Conservation (phyloP, 1,140 invertebrate species). For the Brachionus rubens region DNA sequence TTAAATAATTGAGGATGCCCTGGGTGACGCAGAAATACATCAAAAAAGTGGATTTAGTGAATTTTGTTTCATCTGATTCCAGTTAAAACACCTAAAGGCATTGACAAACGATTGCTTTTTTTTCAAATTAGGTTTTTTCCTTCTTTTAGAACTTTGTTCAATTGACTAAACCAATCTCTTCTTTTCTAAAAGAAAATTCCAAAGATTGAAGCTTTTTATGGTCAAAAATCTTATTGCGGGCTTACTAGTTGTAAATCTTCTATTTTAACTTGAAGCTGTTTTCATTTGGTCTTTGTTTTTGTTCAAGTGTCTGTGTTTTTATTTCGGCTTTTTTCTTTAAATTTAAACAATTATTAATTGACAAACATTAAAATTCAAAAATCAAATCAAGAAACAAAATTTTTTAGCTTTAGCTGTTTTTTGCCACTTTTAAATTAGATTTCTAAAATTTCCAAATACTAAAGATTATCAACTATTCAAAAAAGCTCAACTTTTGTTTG, state of each 20-base stretch:
- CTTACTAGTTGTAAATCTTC: slow-evolving; percentile 28
- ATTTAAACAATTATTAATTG: neutral
- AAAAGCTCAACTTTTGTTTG: too few relatives aligned
- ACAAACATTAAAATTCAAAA: too few relatives aligned
- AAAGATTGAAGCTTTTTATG: neutral
- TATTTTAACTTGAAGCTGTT: neutral
- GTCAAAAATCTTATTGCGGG: neutral
- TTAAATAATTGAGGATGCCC: slow-evolving; percentile 15
- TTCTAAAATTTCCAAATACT: too few relatives aligned
- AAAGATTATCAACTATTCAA: too few relatives aligned
- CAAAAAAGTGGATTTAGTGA: neutral
- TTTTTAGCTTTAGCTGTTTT: too few relatives aligned
- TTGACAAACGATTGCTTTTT: neutral
- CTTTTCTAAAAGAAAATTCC: slow-evolving; percentile 2
- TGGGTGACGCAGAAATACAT: slow-evolving; percentile 15
- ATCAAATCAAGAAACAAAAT: too few relatives aligned
- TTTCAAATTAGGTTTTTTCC: slow-evolving; percentile 41
- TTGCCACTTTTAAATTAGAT: too few relatives aligned
- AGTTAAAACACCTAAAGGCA: neutral
- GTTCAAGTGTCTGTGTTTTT: slow-evolving; percentile 28
- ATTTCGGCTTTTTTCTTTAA: slow-evolving; percentile 42
- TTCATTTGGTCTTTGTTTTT: slow-evolving; percentile 6
- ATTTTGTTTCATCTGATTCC: neutral
- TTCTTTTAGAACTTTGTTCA: slow-evolving; percentile 42
- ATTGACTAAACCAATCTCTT: slow-evolving; percentile 26